Percentiles rank a stretch among this genome's conserved stretches.
Conservation (phyloP, 1,140 invertebrate genomes). For the Drosophila carrolli region DNA sequence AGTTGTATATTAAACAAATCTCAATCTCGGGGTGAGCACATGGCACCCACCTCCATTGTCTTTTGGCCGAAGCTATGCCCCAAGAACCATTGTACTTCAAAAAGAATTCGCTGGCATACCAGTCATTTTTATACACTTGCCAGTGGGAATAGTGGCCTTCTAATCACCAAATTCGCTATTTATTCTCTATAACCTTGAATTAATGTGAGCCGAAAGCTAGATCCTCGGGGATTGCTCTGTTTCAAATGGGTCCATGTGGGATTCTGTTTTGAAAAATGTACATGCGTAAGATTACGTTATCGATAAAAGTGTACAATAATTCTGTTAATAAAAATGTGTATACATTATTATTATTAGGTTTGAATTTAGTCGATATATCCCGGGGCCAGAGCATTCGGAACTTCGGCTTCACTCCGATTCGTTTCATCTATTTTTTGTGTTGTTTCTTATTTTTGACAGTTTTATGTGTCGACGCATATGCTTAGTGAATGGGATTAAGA, state of each 20-base stretch:
- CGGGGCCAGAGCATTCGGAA: conserved; percentile 29
- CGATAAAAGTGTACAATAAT: not conserved
- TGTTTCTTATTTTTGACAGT: conserved; percentile 68
- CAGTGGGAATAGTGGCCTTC: conserved; percentile 16
- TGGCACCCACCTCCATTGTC: conserved; percentile 67
- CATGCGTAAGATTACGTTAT: not conserved
- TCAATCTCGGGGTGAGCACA: conserved; percentile 11
- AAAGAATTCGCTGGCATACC: conserved; percentile 8
- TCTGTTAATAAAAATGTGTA: too few species aligned
- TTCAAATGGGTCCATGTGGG: not conserved
- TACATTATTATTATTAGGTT: too few species aligned
- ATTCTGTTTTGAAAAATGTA: not conserved
- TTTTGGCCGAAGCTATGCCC: conserved; percentile 60
- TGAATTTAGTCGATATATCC: too few species aligned
- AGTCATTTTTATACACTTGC: conserved; percentile 28
- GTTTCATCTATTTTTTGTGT: conserved; percentile 12
- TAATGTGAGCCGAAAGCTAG: not conserved
- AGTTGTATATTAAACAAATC: conserved; percentile 78
- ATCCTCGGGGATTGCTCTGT: conserved; percentile 15
- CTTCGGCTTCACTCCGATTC: conserved; percentile 19
- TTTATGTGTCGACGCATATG: conserved; percentile 75
- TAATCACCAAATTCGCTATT: conserved; percentile 11
- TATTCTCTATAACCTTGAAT: conserved; percentile 1
- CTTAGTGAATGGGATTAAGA: conserved; percentile 83
- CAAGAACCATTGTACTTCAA: conserved; percentile 32